These are phyloP conservation scores for Caenorhabditis becei DNA, from an alignment of 2,888 invertebrate genomes.

Conservation along the genomic window DNA sequence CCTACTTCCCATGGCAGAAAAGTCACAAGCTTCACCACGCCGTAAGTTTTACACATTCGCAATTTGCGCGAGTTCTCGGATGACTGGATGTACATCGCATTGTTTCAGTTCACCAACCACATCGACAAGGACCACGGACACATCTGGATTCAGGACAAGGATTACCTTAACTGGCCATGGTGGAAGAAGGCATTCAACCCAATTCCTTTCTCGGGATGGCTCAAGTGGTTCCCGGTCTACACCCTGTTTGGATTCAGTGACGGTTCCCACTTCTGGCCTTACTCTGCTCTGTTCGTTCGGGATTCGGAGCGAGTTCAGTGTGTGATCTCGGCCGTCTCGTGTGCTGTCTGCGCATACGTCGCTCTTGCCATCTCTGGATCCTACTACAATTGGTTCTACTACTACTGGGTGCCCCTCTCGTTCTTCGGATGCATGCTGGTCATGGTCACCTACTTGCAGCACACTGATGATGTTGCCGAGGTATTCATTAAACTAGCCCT, in stretches of 20 bases:
- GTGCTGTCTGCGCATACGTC: conserved; percentile 70
- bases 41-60: conserved; percentile 43
- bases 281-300: conserved; percentile 73
- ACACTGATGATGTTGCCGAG: conserved; percentile 73
- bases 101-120: conserved; percentile 64
- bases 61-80: neutral
- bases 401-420: conserved; percentile 74
- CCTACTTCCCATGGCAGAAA: conserved; percentile 77
- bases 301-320: conserved; percentile 77
- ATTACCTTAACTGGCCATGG: conserved; percentile 54
- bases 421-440: conserved; percentile 75
- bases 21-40: conserved; percentile 74
- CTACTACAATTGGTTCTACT: conserved; percentile 70
- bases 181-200: conserved; percentile 69
- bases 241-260: conserved; percentile 77
- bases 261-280: conserved; percentile 80
- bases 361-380: conserved; percentile 65
- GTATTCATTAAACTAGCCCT: conserved; percentile 21
- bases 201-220: conserved; percentile 75
- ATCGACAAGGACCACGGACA: conserved; percentile 71
- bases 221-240: conserved; percentile 80
- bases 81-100: neutral
- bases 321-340: conserved; percentile 70
- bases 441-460: conserved; percentile 76
- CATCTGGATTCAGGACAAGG: conserved; percentile 73